Evolutionary conservation across 1,140 invertebrate genomes (phyloP).

Genomic region (Drosophila kanapiae): DNA sequence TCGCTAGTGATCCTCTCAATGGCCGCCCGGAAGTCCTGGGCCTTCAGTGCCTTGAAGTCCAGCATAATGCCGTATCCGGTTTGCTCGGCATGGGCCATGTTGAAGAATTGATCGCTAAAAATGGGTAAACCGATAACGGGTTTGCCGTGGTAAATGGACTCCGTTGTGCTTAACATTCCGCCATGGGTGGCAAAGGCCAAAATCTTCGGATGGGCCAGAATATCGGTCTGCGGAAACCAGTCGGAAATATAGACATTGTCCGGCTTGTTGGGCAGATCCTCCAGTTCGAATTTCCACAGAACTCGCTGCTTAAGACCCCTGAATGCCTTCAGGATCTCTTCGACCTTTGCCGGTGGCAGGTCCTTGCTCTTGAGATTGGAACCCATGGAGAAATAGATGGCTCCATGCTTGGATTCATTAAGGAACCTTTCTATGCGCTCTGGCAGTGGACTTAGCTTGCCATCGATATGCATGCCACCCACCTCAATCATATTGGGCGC

Average conservation of each 20-base stretch:
- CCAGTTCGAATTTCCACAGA: slow-evolving; percentile 88
- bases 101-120: slow-evolving; percentile 86
- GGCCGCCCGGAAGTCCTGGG: slow-evolving; percentile 36
- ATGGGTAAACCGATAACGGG: slow-evolving; percentile 88
- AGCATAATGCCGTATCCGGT: slow-evolving; percentile 62
- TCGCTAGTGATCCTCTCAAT: slow-evolving; percentile 60
- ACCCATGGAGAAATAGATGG: slow-evolving; percentile 87
- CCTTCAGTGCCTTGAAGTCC: slow-evolving; percentile 33
- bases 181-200: slow-evolving; percentile 88
- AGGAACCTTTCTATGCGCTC: slow-evolving; percentile 64
- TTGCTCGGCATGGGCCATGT: slow-evolving; percentile 59
- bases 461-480: slow-evolving; percentile 85
- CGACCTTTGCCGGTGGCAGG: slow-evolving; percentile 83
- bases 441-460: slow-evolving; percentile 73
- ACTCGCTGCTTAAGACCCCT: slow-evolving; percentile 86
- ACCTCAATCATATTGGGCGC: slow-evolving; percentile 86
- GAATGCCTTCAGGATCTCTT: slow-evolving; percentile 86
- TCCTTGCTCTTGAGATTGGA: slow-evolving; percentile 42
- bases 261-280: slow-evolving; percentile 85
- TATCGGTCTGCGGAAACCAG: slow-evolving; percentile 89
- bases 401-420: slow-evolving; percentile 86
- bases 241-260: slow-evolving; percentile 87
- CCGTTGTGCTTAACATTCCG: slow-evolving; percentile 87
- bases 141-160: slow-evolving; percentile 87
- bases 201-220: slow-evolving; percentile 87